A percentile compares a stretch with the other conserved stretches of the same genome.
These are phyloP conservation scores for Epinephelus moara DNA, from an alignment of 2,113 vertebrate genomes.

Conservation along the genomic window DNA sequence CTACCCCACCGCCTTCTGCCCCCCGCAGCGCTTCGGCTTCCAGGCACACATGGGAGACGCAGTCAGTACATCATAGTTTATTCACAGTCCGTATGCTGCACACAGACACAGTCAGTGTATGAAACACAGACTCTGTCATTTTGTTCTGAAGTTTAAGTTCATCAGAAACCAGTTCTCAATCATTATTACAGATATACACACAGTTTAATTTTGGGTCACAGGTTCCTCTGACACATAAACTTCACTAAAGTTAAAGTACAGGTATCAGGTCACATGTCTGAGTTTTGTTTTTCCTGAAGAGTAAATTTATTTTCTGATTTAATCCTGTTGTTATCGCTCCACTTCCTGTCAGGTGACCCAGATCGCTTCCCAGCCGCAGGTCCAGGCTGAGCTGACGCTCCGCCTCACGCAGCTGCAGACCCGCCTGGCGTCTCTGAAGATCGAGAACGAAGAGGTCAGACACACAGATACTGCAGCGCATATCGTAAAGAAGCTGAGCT, in stretches of 20 bases:
- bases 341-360: slow-evolving; percentile 90
- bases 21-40: slow-evolving; percentile 94
- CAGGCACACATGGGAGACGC: slow-evolving; percentile 98
- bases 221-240: too few species aligned
- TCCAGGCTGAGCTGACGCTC: slow-evolving; percentile 95
- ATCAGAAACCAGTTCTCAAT: too few species aligned
- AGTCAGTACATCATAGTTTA: slow-evolving; percentile 79
- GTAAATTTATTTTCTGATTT: not conserved
- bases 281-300: not conserved
- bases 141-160: too few species aligned
- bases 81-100: too few species aligned
- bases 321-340: slow-evolving; percentile 4
- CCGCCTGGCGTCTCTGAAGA: slow-evolving; percentile 94
- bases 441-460: slow-evolving; percentile 98
- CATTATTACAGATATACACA: too few species aligned
- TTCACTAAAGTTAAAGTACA: too few species aligned
- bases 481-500: too few species aligned
- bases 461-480: not conserved
- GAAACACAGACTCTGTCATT: too few species aligned
- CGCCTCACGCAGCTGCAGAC: slow-evolving; percentile 97
- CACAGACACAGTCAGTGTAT: too few species aligned
- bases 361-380: slow-evolving; percentile 93
- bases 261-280: not conserved
- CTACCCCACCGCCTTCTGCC: slow-evolving; percentile 96
- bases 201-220: too few species aligned